Evolutionary conservation across 1,140 invertebrate species (phyloP).

Genomic region (Drosophila kohkoa): DNA sequence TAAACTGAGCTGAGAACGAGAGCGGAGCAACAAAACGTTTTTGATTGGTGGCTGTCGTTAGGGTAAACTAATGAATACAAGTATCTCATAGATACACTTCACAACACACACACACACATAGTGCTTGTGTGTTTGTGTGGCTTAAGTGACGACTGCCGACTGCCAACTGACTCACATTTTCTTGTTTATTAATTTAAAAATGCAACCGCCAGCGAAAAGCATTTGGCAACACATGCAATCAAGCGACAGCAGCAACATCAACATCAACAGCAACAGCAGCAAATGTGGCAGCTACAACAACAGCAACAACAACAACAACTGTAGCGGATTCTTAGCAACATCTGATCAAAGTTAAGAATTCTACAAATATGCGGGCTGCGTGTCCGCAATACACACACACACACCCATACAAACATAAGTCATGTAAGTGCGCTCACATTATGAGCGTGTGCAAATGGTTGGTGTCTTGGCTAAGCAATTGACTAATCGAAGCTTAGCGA

Average conservation of each 20-base stretch:
- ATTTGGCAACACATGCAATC: slow-evolving; percentile 48
- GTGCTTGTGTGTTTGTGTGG: neutral
- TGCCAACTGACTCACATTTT: slow-evolving; percentile 37
- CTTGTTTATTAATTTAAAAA: slow-evolving; percentile 48
- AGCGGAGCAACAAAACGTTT: slow-evolving; percentile 32
- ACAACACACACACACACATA: slow-evolving; percentile 1
- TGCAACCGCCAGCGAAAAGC: slow-evolving; percentile 40
- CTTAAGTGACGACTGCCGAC: slow-evolving; percentile 22
- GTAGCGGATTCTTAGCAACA: slow-evolving; percentile 15
- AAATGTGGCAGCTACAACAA: neutral
- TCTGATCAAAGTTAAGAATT: slow-evolving; percentile 15
- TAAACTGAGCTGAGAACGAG: slow-evolving; percentile 40
- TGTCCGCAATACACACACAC: neutral
- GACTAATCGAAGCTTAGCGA: neutral
- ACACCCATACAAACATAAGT: slow-evolving; percentile 3
- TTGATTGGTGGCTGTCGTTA: slow-evolving; percentile 48
- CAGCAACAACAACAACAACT: slow-evolving; percentile 2
- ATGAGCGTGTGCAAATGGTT: slow-evolving; percentile 15
- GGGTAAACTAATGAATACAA: slow-evolving; percentile 50
- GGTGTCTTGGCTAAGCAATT: slow-evolving; percentile 33
- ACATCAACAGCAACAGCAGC: neutral
- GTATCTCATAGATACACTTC: slow-evolving; percentile 49
- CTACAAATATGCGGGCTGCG: slow-evolving; percentile 19
- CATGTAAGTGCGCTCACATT: neutral
- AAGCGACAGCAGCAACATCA: slow-evolving; percentile 7